Percentiles rank a stretch among this genome's conserved stretches.
phyloP scores from a whole-genome alignment of 2,113 vertebrate genomes.

The Muntiacus reevesi region DNA sequence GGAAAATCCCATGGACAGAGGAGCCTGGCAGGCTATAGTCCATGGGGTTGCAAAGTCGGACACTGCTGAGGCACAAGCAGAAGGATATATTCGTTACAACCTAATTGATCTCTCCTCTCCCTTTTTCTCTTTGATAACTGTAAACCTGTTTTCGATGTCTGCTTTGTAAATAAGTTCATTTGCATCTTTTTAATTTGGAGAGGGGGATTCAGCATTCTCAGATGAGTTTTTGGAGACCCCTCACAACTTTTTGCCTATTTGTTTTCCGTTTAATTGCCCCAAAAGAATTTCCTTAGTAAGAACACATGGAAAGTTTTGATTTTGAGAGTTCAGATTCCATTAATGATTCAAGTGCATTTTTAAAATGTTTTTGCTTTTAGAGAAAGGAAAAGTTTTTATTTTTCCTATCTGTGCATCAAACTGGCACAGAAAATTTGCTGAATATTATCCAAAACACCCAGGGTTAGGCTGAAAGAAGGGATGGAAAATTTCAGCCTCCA shows the following conservation, averaged over 20 bases:
- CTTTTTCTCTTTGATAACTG: background rate
- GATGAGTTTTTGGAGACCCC: background rate
- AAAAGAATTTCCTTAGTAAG: background rate
- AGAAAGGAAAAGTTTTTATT: slow-evolving; percentile 26
- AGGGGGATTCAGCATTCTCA: background rate
- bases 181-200: background rate
- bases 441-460: slow-evolving; percentile 39
- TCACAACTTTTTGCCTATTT: background rate
- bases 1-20: background rate
- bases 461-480: background rate
- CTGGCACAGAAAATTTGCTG: slow-evolving; percentile 52
- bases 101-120: background rate
- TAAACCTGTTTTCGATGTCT: background rate
- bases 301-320: slow-evolving; percentile 63
- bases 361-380: slow-evolving; percentile 19
- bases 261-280: background rate
- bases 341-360: slow-evolving; percentile 33
- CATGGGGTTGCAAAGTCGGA: background rate
- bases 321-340: slow-evolving; percentile 47
- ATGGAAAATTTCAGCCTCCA: slow-evolving; percentile 54
- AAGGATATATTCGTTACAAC: background rate
- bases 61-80: background rate
- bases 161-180: background rate
- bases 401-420: slow-evolving; percentile 56
- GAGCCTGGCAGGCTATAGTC: background rate